These are phyloP conservation scores for Amiota communis DNA, from an alignment of 2,888 invertebrate species.

Conservation along the genomic window DNA sequence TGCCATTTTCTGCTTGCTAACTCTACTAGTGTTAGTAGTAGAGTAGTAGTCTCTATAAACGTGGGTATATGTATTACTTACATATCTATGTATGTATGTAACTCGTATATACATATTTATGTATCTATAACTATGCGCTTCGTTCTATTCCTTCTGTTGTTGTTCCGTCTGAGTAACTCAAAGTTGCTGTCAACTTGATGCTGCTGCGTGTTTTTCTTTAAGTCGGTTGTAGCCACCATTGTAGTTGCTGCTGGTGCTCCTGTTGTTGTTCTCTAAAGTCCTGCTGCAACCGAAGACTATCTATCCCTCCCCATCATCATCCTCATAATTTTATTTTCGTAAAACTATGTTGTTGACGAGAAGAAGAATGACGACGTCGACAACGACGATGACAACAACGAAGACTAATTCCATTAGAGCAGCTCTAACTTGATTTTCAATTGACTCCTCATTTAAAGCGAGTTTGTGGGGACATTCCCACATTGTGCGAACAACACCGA, in stretches of 20 bases:
- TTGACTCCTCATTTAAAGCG: constrained; percentile 62
- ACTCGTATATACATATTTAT: constrained; percentile 11
- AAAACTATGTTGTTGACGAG: background rate
- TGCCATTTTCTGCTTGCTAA: constrained; percentile 17
- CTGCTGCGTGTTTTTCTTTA: no score
- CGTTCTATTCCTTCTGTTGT: background rate
- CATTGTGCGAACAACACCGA: background rate
- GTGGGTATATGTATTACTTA: no score
- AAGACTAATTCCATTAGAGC: constrained; percentile 66
- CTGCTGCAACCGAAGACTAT: background rate
- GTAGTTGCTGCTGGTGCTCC: no score
- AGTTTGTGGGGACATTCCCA: constrained; percentile 17
- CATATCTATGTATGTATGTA: constrained; percentile 48
- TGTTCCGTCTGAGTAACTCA: constrained; percentile 23
- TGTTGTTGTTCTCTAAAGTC: background rate
- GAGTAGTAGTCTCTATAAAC: no score
- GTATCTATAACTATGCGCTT: constrained; percentile 9
- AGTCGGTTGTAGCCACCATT: no score
- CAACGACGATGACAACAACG: constrained; percentile 41
- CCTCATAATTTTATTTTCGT: constrained; percentile 35
- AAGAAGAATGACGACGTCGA: no score
- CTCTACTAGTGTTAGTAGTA: no score
- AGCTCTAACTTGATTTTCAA: constrained; percentile 67
- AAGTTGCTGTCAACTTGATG: constrained; percentile 3
- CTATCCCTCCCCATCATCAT: background rate